Evolutionary conservation across 35 echinoderm and acorn worm species (phyloP), one percentile per base, ranked within the genome.

Genomic region (Amphiura filiformis): DNA sequence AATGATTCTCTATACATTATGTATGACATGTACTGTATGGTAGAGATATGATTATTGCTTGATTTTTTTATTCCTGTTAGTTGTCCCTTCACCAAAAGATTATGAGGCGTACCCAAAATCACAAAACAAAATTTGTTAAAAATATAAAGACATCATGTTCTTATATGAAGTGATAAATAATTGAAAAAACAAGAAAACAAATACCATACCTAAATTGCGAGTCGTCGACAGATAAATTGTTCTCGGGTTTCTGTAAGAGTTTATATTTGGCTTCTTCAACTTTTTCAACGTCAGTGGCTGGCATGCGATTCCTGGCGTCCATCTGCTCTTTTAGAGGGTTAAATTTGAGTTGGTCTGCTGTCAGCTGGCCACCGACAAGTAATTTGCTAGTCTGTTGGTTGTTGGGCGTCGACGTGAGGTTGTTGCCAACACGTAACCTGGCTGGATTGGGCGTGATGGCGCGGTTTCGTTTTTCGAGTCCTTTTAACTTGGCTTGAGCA

Each of bases 401-500:
- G 89, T 91, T 85, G 39, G 36, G 17, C 78, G 35, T 79, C 40
- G 35, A 14, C 82, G n/a, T 84, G 0, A 77, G 79, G 57, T 77
- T 88, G 36, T 92, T 87, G 36, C 85, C 85, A 0, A 31, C n/a
- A n/a, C n/a, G 38, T 78, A 76, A 81, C 33, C 80, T 81, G n/a
- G n/a, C n/a, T 36, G 86, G 35, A 56, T 92, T 95, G 23, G 90
- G 82, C 56, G 88, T 86, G 26, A 95, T 89, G 76, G 75, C 30
- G 65, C 90, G 89, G 36, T 82, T 31, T 95, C 93, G 12, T 87
- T 78, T 81, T n/a, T 95, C 93, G 20, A 95, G 76, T 22, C 93
- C 93, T 65, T 95, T 95, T 76, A 95, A 81, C 39, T 95, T 95
- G 78, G n/a, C n/a, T n/a, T 91, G 89, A 44, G 82, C 93, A 82